Percentiles rank a stretch among this genome's conserved stretches.
phyloP scores from a whole-genome alignment of 1,140 invertebrate genomes.

The Ditylenchus dipsaci region DNA sequence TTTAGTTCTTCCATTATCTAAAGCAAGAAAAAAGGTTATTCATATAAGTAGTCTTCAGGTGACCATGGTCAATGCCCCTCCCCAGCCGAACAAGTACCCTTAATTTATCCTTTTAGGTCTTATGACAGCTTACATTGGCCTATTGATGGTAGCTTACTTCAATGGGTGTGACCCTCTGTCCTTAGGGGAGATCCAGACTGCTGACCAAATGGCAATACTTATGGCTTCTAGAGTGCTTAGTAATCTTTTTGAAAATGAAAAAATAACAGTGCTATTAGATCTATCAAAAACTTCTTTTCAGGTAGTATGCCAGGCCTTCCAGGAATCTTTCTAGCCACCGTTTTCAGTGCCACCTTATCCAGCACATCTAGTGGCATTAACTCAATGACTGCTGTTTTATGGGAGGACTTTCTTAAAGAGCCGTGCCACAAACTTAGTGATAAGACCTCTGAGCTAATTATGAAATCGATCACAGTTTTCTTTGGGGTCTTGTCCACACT shows the following conservation, averaged over 20 bases:
- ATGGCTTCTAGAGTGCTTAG: slow-evolving; percentile 43
- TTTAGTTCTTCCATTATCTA: too few relatives aligned
- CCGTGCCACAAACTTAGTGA: slow-evolving; percentile 22
- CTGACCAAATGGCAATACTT: slow-evolving; percentile 47
- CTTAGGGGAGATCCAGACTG: slow-evolving; percentile 35
- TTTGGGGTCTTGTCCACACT: slow-evolving; percentile 36
- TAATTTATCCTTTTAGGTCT: slow-evolving; percentile 29
- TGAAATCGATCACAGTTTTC: slow-evolving; percentile 29
- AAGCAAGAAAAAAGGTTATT: too few relatives aligned
- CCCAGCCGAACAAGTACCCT: too few relatives aligned
- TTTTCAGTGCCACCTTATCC: slow-evolving; percentile 42
- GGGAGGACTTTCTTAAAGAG: slow-evolving; percentile 44
- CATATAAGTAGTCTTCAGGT: too few relatives aligned
- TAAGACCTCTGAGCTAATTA: slow-evolving; percentile 5
- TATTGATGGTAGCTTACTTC: slow-evolving; percentile 49
- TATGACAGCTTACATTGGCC: slow-evolving; percentile 34
- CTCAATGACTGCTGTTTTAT: slow-evolving; percentile 46
- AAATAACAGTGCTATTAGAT: not conserved
- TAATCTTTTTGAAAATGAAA: slow-evolving; percentile 5
- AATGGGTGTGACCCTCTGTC: slow-evolving; percentile 47
- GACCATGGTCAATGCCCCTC: too few relatives aligned
- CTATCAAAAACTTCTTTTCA: slow-evolving; percentile 19
- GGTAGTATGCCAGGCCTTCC: slow-evolving; percentile 42
- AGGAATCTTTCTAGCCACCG: slow-evolving; percentile 42
- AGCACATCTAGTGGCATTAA: slow-evolving; percentile 49